Conservation (phyloP, 2,113 vertebrate genomes). For the Callorhinus ursinus region DNA sequence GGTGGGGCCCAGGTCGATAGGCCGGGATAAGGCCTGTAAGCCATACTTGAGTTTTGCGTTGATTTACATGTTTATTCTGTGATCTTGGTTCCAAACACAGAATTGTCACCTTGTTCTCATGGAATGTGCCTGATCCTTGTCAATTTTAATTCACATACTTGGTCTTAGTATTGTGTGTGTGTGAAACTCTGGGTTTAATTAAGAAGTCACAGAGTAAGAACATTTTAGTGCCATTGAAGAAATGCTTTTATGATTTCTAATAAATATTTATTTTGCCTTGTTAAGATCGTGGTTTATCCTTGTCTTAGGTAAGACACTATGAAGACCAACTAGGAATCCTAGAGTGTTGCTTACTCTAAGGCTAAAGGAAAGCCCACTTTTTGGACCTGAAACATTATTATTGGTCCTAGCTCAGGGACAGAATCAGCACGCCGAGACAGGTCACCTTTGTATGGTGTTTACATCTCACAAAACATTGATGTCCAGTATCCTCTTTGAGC, state of each 20-base stretch:
- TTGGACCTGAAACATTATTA: background rate
- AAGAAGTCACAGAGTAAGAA: conserved; percentile 41
- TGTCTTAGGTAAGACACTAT: background rate
- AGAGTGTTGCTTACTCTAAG: background rate
- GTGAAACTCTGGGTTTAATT: conserved; percentile 50
- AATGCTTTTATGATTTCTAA: conserved; percentile 62
- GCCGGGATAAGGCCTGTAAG: background rate
- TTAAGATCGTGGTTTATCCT: conserved; percentile 9
- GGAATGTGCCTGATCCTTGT: conserved; percentile 36
- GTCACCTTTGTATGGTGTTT: background rate
- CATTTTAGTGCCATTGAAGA: conserved; percentile 27
- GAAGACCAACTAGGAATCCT: background rate
- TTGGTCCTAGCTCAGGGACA: background rate
- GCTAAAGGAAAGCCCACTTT: background rate
- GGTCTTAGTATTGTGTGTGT: conserved; percentile 41
- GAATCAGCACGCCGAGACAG: background rate
- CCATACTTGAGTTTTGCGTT: conserved; percentile 61
- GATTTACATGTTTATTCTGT: conserved; percentile 54
- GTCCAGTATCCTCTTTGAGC: background rate
- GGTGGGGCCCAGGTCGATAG: background rate
- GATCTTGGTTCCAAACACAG: conserved; percentile 59
- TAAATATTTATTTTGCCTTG: conserved; percentile 81
- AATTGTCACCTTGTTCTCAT: background rate
- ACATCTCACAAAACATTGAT: background rate
- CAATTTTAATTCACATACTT: conserved; percentile 34